Evolutionary conservation across 2,888 invertebrate genomes (phyloP), one percentile per base, ranked within the genome.

Genomic region (Harpalus rufipes): DNA sequence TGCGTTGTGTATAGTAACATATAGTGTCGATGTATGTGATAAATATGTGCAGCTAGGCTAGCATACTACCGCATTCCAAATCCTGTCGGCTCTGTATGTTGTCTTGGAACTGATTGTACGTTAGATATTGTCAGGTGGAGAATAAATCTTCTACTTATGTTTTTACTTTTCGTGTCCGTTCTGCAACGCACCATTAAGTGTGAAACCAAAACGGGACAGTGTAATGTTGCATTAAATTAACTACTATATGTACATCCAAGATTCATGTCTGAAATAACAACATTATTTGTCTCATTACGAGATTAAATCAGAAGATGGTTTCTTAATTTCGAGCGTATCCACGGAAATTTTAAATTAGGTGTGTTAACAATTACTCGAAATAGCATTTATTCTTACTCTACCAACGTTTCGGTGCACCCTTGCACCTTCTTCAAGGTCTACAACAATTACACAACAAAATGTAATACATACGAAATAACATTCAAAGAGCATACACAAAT

Each of bases 11-110:
- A n/a, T n/a, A 32, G 32, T 32, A 32, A 32, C 32, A 32, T 32
- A 32, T 32, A 63, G 63, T 63, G 63, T 63, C 63, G 63, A 63
- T 63, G 25, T 63, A 12, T 63, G 63, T 25, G 63, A 63, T 63
- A 63, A 63, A 63, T 63, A 63, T 63, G 25, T 63, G 63, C 25
- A 18, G 32, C 32, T 63, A 63, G 3, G 14, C 61, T 10, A 63
- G 25, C 63, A 63, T 16, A 59, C 63, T 63, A 63, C 63, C 63
- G 63, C 63, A 63, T 63, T 63, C 63, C 63, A 63, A 63, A 63
- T 63, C 63, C n/a, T 12, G 21, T 63, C 10, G 63, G 63, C 59
- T 59, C 16, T 25, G 63, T 63, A 25, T 63, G 63, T 63, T 63
- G 63, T 63, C 16, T 63, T 25, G 4, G 10, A 63, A 63, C 63